Conservation (phyloP, 64 coral and sea anemone genomes). For the Exaiptasia diaphana region DNA sequence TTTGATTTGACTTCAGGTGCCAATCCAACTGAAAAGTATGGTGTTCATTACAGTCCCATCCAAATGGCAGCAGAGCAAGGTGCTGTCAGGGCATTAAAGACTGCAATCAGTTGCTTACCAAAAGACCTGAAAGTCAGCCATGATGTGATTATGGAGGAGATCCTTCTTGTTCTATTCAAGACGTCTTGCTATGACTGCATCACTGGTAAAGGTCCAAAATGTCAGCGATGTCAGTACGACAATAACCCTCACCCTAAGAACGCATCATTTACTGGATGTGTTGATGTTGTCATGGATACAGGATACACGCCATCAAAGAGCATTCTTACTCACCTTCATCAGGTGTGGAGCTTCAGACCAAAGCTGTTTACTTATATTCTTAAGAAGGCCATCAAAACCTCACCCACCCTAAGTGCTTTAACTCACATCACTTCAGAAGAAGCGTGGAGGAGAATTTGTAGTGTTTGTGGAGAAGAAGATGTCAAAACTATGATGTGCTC, state of each 20-base stretch:
- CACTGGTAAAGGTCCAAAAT: constrained; percentile 49
- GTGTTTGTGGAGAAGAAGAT: constrained; percentile 28
- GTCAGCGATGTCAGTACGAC: constrained; percentile 59
- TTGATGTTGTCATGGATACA: constrained; percentile 56
- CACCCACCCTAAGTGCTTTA: neutral
- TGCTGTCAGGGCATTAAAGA: constrained; percentile 43
- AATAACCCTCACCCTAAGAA: constrained; percentile 42
- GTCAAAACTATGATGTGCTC: constrained; percentile 66
- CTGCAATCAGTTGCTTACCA: constrained; percentile 67
- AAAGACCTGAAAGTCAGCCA: constrained; percentile 14
- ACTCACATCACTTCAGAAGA: neutral
- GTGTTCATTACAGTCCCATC: constrained; percentile 66
- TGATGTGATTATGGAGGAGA: constrained; percentile 26
- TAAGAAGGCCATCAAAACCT: constrained; percentile 7
- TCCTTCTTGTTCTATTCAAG: constrained; percentile 71
- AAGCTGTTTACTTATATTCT: constrained; percentile 23
- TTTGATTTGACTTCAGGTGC: constrained; percentile 63
- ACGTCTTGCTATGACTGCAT: constrained; percentile 85
- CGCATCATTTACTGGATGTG: constrained; percentile 65
- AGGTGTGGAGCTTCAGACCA: constrained; percentile 19
- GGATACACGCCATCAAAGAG: constrained; percentile 65
- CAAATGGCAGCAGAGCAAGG: constrained; percentile 93
- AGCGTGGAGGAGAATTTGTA: constrained; percentile 24
- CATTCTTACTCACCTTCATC: constrained; percentile 9
- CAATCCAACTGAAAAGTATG: constrained; percentile 57